These are phyloP conservation scores for Daboia siamensis DNA, from an alignment of 2,113 vertebrate species.

Conservation along the genomic window DNA sequence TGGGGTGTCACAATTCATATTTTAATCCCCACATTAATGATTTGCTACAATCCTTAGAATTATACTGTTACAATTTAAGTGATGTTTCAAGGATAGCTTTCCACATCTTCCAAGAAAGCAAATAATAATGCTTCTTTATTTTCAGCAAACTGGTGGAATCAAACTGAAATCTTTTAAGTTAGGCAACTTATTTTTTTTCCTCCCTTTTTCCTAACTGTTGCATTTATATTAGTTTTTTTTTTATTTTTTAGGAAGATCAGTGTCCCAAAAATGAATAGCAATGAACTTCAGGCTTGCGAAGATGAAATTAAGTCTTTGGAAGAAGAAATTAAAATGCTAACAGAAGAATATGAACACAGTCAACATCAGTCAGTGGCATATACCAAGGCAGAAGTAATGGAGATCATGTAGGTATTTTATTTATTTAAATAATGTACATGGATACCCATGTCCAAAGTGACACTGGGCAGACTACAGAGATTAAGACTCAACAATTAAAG, in stretches of 20 bases:
- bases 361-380: constrained; percentile 45
- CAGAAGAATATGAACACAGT: constrained; percentile 55
- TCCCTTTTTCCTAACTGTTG: background rate
- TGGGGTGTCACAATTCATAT: background rate
- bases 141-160: background rate
- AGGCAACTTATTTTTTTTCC: background rate
- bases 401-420: constrained; percentile 61
- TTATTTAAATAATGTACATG: background rate
- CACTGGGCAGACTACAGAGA: background rate
- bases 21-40: background rate
- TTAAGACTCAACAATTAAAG: background rate
- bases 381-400: constrained; percentile 54
- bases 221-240: background rate
- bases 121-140: background rate
- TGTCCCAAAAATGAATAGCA: constrained; percentile 42
- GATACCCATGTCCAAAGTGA: background rate
- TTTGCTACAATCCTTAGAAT: background rate
- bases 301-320: constrained; percentile 70
- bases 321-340: constrained; percentile 69
- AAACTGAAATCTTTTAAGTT: background rate
- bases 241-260: background rate
- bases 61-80: background rate
- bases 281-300: constrained; percentile 52
- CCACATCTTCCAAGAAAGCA: background rate
- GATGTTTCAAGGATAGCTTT: background rate